phyloP scores from a whole-genome alignment of 2,888 invertebrate genomes.

The Macrosoma leucophasiata region DNA sequence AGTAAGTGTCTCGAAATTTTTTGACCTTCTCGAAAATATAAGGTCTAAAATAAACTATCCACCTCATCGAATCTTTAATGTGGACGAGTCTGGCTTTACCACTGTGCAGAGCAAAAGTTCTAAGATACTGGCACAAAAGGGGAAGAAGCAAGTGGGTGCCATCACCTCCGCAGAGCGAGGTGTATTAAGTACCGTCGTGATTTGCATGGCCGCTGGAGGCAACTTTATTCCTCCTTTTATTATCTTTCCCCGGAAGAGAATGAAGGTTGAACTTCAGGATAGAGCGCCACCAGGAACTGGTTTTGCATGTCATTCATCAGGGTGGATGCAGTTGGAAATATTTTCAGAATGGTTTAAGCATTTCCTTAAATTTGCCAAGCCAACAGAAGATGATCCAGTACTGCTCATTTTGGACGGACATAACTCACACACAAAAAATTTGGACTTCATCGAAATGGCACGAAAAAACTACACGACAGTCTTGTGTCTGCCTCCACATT shows the following conservation, averaged over 20 bases:
- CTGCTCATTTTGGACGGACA: constrained; percentile 12
- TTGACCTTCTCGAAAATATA: constrained; percentile 18
- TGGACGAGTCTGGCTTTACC: constrained; percentile 12
- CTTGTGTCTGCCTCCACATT: constrained; percentile 1
- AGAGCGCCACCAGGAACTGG: constrained; percentile 5
- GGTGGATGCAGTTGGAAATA: constrained; percentile 10
- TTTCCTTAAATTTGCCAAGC: constrained; percentile 2
- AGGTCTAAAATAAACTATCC: constrained; percentile 26
- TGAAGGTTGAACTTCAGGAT: constrained; percentile 8
- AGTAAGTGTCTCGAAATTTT: constrained; percentile 26
- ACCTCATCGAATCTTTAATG: constrained; percentile 12
- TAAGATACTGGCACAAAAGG: constrained; percentile 8
- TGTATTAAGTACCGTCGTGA: constrained; percentile 5
- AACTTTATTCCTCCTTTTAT: constrained; percentile 7
- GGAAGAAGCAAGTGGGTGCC: constrained; percentile 14
- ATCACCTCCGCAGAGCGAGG: constrained; percentile 16
- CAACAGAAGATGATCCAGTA: neutral
- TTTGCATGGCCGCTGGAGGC: constrained; percentile 5
- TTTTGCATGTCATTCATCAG: constrained; percentile 3
- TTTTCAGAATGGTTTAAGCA: constrained; percentile 8
- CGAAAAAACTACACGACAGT: constrained; percentile 1
- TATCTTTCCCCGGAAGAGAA: constrained; percentile 6
- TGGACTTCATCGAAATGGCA: neutral
- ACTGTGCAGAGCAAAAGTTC: constrained; percentile 10
- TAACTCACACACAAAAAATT: constrained; percentile 9